These are phyloP conservation scores for Bombylius major DNA, from an alignment of 2,888 invertebrate species.

Conservation along the genomic window DNA sequence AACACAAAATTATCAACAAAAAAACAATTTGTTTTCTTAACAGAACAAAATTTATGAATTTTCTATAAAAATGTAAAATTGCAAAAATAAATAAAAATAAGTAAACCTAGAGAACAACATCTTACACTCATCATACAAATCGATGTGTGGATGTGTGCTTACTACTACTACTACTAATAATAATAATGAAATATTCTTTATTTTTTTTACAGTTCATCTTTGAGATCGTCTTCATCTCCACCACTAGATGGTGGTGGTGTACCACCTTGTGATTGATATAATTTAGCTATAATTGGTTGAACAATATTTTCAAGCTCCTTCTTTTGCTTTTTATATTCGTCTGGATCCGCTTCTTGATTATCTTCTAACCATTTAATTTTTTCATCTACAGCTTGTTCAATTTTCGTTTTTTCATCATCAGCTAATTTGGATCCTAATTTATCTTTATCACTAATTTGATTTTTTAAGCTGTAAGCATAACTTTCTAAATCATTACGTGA, in stretches of 20 bases:
- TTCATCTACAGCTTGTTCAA: constrained; percentile 92
- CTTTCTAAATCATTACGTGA: constrained; percentile 94
- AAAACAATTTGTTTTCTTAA: too few species aligned
- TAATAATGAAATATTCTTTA: too few species aligned
- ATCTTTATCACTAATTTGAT: constrained; percentile 91
- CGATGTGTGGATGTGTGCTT: too few species aligned
- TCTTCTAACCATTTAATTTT: constrained; percentile 97
- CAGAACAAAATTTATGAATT: too few species aligned
- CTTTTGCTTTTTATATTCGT: constrained; percentile 89
- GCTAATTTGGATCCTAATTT: constrained; percentile 85
- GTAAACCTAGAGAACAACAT: too few species aligned
- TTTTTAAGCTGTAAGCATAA: constrained; percentile 95
- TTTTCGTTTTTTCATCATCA: constrained; percentile 83
- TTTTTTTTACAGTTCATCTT: constrained; percentile 61
- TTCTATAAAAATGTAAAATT: too few species aligned
- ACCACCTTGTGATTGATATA: constrained; percentile 80
- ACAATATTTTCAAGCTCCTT: constrained; percentile 90
- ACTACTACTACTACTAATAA: too few species aligned
- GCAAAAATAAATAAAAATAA: too few species aligned
- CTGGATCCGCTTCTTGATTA: constrained; percentile 83
- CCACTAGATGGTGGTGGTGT: constrained; percentile 57
- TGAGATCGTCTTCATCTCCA: constrained; percentile 59
- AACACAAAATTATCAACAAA: too few species aligned
- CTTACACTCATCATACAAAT: too few species aligned
- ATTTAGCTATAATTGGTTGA: constrained; percentile 93